Evolutionary conservation across 2,888 invertebrate species (phyloP).

Genomic region (Plebejus anna): DNA sequence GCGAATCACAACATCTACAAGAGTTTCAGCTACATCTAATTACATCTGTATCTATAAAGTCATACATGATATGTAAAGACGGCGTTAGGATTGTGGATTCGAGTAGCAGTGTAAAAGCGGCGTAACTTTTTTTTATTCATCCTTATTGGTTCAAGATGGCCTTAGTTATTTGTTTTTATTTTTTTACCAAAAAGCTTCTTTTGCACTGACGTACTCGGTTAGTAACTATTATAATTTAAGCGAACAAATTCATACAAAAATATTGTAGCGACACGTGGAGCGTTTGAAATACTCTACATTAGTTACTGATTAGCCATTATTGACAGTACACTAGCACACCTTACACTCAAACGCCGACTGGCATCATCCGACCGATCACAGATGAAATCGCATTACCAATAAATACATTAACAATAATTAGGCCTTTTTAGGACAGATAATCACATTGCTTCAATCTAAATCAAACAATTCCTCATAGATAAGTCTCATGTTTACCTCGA

Average conservation of each 20-base stretch:
- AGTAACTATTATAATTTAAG: conserved; percentile 13
- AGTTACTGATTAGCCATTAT: conserved; percentile 25
- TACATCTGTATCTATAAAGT: conserved; percentile 67
- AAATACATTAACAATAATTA: conserved; percentile 77
- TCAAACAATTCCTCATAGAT: conserved; percentile 61
- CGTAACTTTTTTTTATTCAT: neutral
- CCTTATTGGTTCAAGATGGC: neutral
- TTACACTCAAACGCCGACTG: conserved; percentile 1
- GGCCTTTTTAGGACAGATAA: conserved; percentile 78
- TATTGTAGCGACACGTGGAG: conserved; percentile 19
- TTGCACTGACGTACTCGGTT: neutral
- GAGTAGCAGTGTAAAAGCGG: neutral
- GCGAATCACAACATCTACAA: conserved; percentile 63
- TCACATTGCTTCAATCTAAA: conserved; percentile 67
- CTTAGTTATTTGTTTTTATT: neutral
- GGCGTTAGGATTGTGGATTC: conserved; percentile 23
- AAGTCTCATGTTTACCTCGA: conserved; percentile 44
- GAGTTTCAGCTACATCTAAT: conserved; percentile 49
- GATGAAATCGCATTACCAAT: conserved; percentile 65
- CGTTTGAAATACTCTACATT: conserved; percentile 19
- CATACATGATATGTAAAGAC: conserved; percentile 73
- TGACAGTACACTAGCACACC: conserved; percentile 19
- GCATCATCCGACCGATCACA: conserved; percentile 60
- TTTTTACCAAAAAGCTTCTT: neutral
- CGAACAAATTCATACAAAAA: conserved; percentile 26